phyloP scores from a whole-genome alignment of 2,797 vertebrate genomes.

The Acanthiza pusilla region DNA sequence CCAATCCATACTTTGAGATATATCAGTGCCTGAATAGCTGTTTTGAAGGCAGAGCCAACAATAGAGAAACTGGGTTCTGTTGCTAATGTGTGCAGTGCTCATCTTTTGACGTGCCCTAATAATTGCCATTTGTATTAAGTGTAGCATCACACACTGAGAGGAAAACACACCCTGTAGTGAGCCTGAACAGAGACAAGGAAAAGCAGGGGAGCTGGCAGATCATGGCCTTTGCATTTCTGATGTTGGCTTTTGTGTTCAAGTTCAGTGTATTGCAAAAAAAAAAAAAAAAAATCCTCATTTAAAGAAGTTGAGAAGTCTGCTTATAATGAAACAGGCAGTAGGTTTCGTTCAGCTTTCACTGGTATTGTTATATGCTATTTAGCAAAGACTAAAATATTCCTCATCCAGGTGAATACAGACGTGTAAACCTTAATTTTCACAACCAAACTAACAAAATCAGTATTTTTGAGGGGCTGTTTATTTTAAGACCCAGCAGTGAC shows the following conservation, averaged over 20 bases:
- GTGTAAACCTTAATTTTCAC: background rate
- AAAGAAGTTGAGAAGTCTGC: background rate
- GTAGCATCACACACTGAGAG: background rate
- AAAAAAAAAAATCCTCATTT: background rate
- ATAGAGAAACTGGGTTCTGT: background rate
- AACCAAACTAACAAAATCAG: background rate
- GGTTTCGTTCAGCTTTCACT: background rate
- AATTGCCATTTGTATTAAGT: conserved; percentile 32
- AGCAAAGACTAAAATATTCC: background rate
- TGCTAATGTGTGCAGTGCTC: background rate
- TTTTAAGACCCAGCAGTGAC: background rate
- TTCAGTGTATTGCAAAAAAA: background rate
- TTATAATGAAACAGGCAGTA: background rate
- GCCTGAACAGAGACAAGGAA: background rate
- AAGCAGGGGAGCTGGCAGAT: background rate
- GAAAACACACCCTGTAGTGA: background rate
- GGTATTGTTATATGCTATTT: background rate
- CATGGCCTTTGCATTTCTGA: background rate
- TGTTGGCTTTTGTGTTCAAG: background rate
- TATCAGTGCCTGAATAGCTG: background rate
- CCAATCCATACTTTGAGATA: conserved; percentile 5
- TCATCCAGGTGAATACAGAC: background rate
- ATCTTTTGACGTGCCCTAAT: conserved; percentile 1
- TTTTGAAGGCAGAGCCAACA: conserved; percentile 1
- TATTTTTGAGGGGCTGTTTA: background rate